phyloP scores from a whole-genome alignment of 2,888 invertebrate genomes.

The Cerastoderma edule region DNA sequence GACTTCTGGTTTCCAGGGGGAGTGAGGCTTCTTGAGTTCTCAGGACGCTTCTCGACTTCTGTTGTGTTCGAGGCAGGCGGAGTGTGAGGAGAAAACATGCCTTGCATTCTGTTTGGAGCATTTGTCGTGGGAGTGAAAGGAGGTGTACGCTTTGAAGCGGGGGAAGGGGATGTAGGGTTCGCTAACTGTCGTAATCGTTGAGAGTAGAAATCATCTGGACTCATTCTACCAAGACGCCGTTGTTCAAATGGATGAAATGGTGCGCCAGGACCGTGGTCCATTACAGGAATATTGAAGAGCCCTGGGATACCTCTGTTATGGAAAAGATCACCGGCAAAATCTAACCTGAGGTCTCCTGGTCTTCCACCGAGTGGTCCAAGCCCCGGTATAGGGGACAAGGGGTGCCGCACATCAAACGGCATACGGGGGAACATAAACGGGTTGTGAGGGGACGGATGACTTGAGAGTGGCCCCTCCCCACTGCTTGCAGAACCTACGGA shows the following conservation, averaged over 20 bases:
- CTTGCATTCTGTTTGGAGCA: conserved; percentile 54
- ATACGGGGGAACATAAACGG: conserved; percentile 70
- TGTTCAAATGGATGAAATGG: conserved; percentile 65
- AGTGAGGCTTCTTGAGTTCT: conserved; percentile 87
- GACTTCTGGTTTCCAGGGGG: conserved; percentile 85
- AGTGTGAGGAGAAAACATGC: conserved; percentile 60
- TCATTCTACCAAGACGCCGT: conserved; percentile 45
- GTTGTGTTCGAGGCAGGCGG: conserved; percentile 54
- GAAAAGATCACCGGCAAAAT: conserved; percentile 86
- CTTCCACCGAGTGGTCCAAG: conserved; percentile 90
- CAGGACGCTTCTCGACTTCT: conserved; percentile 55
- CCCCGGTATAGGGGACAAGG: conserved; percentile 76
- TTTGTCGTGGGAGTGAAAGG: conserved; percentile 65
- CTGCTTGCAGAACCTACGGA: conserved; percentile 68
- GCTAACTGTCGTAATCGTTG: conserved; percentile 99
- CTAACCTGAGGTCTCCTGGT: conserved; percentile 91
- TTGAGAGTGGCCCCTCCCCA: conserved; percentile 61
- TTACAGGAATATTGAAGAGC: conserved; percentile 48
- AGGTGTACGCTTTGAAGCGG: conserved; percentile 69
- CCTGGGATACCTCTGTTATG: conserved; percentile 49
- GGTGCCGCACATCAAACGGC: conserved; percentile 78
- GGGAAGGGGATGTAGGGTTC: conserved; percentile 85
- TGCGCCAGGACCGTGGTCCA: conserved; percentile 57
- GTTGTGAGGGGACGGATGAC: conserved; percentile 58
- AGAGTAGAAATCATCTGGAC: conserved; percentile 91